Evolutionary conservation across 2,113 vertebrate genomes (phyloP).

Genomic region (Platysteira castanea): DNA sequence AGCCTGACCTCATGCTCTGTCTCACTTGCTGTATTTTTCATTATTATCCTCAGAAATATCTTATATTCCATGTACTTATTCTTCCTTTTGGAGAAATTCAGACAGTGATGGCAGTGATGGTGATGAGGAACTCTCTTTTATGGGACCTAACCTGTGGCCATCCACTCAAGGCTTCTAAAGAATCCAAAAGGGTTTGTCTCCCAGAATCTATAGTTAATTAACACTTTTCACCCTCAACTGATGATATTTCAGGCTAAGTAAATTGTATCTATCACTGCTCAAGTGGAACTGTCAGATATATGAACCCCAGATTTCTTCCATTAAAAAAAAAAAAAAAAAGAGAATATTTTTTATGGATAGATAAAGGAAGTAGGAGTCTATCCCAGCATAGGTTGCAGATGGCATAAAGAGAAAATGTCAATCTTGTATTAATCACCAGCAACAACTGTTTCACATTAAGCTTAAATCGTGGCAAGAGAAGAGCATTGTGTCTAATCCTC

Average conservation of each 20-base stretch:
- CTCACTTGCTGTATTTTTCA: slow-evolving; percentile 9
- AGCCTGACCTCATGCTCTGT: slow-evolving; percentile 16
- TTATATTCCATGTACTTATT: slow-evolving; percentile 2
- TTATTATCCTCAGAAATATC: slow-evolving; percentile 25
- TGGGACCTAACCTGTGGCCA: not conserved
- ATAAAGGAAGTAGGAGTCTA: not conserved
- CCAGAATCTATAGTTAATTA: slow-evolving; percentile 5
- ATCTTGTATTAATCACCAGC: not conserved
- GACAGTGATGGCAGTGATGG: not conserved
- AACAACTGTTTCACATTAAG: not conserved
- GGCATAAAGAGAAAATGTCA: not conserved
- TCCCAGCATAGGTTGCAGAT: not conserved
- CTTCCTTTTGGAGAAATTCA: slow-evolving; percentile 10
- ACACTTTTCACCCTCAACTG: not conserved
- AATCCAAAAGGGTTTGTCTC: not conserved
- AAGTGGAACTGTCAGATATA: not conserved
- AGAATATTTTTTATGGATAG: not conserved
- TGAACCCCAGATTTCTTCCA: not conserved
- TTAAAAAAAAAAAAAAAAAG: not conserved
- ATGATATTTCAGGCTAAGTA: not conserved
- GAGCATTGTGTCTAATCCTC: not conserved
- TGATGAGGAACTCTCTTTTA: not conserved
- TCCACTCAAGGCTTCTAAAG: not conserved
- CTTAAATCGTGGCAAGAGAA: not conserved
- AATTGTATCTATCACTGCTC: not conserved